Evolutionary conservation across 23 tunicate genomes (phyloP).

Genomic region (Ascidia mentula): DNA sequence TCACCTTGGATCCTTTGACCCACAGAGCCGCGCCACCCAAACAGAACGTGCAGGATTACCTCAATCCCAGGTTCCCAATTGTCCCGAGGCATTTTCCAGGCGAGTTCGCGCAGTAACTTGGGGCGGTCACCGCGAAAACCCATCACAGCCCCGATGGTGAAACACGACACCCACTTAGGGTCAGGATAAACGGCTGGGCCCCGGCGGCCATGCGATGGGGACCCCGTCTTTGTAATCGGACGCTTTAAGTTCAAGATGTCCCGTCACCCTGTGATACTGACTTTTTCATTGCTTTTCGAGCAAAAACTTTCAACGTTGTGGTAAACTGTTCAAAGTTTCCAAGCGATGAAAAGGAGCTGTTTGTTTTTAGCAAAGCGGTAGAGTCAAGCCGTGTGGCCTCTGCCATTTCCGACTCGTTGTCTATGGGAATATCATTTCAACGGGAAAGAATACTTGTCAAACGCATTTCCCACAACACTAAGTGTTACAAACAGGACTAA

Average conservation of each 20-base stretch:
- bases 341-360: no score
- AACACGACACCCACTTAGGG: not conserved
- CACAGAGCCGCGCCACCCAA: slow-evolving; percentile 1
- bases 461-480: no score
- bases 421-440: no score
- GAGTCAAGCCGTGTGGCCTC: no score
- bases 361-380: no score
- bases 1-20: not conserved
- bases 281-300: not conserved
- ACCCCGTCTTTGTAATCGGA: not conserved
- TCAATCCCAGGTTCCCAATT: not conserved
- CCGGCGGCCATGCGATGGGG: not conserved
- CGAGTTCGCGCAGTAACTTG: not conserved
- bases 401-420: no score
- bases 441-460: no score
- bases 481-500: no score
- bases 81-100: not conserved
- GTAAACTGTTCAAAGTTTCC: no score
- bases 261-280: not conserved
- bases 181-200: not conserved
- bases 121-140: not conserved
- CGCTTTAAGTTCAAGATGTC: not conserved
- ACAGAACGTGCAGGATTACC: not conserved
- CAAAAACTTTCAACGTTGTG: no score
- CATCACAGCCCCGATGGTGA: not conserved